Base-by-base conservation (phyloP, 2,113 vertebrate genomes). In the Tachysurus vachellii region DNA sequence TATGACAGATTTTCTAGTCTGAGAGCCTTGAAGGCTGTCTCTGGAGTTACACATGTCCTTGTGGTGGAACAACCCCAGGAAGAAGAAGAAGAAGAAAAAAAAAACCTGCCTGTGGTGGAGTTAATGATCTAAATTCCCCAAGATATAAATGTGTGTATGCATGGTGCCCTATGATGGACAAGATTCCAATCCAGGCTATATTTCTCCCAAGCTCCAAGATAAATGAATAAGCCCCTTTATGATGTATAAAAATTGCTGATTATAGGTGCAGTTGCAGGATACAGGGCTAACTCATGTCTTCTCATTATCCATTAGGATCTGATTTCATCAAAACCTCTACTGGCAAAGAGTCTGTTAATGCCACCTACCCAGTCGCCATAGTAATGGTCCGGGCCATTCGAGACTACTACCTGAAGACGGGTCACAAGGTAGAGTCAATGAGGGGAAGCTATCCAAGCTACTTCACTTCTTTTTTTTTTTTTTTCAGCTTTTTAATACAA, bases 241-340 rank as follows among this genome's bases (percentile, higher is more conserved):
- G 36, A n/a, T 4, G 0, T 79, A 57, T 3, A 80, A 28, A 31
- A 54, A 31, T 0, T 80, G 7, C 7, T 80, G 26, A 17, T 77
- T 53, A 17, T n/a, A n/a, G 5, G 4, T 75, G 12, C 42, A 62
- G n/a, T 64, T 64, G 10, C 56, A 36, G 59, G n/a, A 61, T 64
- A 26, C n/a, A 36, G 80, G 61, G 28, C 21, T 82, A 54, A 82
- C 80, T 86, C 66, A 3, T 47, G 47, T 83, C 71, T 76, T 44
- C 42, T 87, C 83, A 44, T 42, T 44, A 57, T 68, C 59, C 1
- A 12, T 73, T 93, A 99, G 98, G 98, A 90, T 98, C 98, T 16
- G 98, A 99, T 95, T 99, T 99, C 92, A 99, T 99, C 93, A 99
- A 99, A 93, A 99, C 98, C 0, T 99, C 98, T 14, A 99, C 98